These are phyloP conservation scores for Atherinosoma microstoma DNA, from an alignment of 2,797 vertebrate genomes.

Conservation along the genomic window DNA sequence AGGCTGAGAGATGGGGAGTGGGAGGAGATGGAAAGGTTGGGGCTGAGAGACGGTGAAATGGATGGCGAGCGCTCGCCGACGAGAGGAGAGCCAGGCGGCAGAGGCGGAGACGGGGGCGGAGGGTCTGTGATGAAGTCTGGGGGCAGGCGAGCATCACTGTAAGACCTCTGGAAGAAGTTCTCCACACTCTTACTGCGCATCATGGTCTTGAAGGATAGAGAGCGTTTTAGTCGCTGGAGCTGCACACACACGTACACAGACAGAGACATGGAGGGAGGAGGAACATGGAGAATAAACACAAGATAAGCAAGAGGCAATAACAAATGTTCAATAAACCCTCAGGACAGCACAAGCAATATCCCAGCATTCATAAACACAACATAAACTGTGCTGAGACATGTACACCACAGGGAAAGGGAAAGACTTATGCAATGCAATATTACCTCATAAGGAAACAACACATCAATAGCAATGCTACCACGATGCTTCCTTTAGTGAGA, in stretches of 20 bases:
- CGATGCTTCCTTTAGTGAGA: constrained; percentile 10
- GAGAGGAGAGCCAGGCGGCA: constrained; percentile 75
- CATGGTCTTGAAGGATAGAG: constrained; percentile 90
- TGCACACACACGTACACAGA: constrained; percentile 58
- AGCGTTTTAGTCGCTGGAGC: constrained; percentile 91
- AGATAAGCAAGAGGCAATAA: constrained; percentile 58
- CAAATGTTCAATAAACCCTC: constrained; percentile 51
- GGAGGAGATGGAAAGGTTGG: constrained; percentile 70
- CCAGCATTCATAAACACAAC: constrained; percentile 59
- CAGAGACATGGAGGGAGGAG: constrained; percentile 33
- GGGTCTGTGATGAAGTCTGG: constrained; percentile 87
- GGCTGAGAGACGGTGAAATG: constrained; percentile 79
- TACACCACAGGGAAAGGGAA: constrained; percentile 24
- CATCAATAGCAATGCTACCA: constrained; percentile 27
- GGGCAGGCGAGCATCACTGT: constrained; percentile 87
- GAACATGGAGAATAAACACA: constrained; percentile 51
- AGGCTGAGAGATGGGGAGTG: constrained; percentile 78
- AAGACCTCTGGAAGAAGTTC: constrained; percentile 91
- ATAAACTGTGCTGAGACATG: constrained; percentile 18
- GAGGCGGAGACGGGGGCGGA: constrained; percentile 79
- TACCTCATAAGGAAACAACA: constrained; percentile 55
- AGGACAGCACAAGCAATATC: constrained; percentile 63
- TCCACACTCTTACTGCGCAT: constrained; percentile 94
- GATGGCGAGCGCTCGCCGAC: constrained; percentile 76
- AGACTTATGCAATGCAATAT: constrained; percentile 64